phyloP scores from a whole-genome alignment of 2,797 vertebrate species.

The Enteromius anoplus region DNA sequence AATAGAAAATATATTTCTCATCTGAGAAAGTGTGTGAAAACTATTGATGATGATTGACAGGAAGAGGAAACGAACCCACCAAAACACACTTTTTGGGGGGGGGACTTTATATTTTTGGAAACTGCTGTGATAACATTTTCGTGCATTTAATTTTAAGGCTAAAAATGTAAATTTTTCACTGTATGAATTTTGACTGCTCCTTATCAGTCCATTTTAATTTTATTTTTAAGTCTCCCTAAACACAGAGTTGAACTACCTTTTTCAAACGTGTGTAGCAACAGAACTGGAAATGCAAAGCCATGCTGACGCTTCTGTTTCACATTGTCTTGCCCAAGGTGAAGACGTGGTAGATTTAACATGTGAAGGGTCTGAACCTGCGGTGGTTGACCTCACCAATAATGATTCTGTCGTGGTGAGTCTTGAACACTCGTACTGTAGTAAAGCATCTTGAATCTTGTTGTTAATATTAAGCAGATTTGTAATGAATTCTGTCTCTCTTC shows the following conservation, averaged over 20 bases:
- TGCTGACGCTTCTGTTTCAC: not conserved
- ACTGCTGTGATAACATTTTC: too few relatives aligned
- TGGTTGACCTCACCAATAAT: constrained; percentile 90
- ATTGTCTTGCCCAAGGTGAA: constrained; percentile 71
- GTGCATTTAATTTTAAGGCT: too few relatives aligned
- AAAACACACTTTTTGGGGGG: too few relatives aligned
- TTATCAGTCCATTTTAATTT: not conserved
- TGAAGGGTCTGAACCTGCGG: constrained; percentile 86
- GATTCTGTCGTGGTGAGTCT: constrained; percentile 91
- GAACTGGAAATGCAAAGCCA: not conserved
- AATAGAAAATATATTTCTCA: too few relatives aligned
- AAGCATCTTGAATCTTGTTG: not conserved
- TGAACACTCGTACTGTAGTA: not conserved
- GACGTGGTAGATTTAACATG: constrained; percentile 95
- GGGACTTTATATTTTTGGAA: not conserved
- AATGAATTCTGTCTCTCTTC: not conserved
- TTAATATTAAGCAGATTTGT: not conserved
- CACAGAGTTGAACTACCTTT: not conserved
- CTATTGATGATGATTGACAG: not conserved
- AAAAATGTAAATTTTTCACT: too few relatives aligned
- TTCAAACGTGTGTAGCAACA: not conserved
- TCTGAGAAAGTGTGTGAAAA: too few relatives aligned
- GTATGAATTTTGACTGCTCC: not conserved
- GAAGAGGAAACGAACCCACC: not conserved
- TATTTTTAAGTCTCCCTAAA: not conserved